phyloP scores from a whole-genome alignment of 1,140 invertebrate genomes.

The Vanessa atalanta region DNA sequence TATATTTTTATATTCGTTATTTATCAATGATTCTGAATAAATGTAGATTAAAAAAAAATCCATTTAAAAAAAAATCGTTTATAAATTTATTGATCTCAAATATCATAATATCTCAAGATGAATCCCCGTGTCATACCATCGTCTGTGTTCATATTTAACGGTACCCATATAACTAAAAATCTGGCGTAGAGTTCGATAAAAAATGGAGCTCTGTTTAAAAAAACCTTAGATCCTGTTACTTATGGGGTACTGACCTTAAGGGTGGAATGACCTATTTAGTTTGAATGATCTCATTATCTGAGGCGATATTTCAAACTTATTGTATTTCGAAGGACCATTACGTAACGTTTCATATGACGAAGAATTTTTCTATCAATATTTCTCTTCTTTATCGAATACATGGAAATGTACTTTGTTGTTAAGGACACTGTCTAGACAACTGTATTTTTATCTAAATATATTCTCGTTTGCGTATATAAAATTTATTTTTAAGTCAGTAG shows the following conservation, averaged over 20 bases:
- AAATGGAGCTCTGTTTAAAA: constrained; percentile 67
- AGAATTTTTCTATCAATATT: constrained; percentile 5
- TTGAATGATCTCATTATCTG: constrained; percentile 69
- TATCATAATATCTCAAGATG: constrained; percentile 23
- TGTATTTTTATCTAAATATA: background rate
- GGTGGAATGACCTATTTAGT: constrained; percentile 77
- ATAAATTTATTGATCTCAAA: background rate
- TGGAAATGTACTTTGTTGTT: constrained; percentile 7
- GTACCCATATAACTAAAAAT: constrained; percentile 73
- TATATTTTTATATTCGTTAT: no score
- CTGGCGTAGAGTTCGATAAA: constrained; percentile 69
- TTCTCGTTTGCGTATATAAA: no score
- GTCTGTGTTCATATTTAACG: constrained; percentile 58
- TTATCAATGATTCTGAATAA: no score
- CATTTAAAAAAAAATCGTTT: background rate
- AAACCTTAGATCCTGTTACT: constrained; percentile 74
- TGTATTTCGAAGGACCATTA: background rate
- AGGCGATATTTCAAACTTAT: constrained; percentile 31
- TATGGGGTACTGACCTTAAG: constrained; percentile 67
- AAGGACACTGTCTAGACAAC: constrained; percentile 1
- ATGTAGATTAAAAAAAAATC: no score
- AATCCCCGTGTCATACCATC: constrained; percentile 39
- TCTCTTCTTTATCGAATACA: background rate
- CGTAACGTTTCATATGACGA: background rate
- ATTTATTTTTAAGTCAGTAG: no score